Base-by-base conservation (phyloP, 2,888 invertebrate genomes). In the Epistrophe eligans region DNA sequence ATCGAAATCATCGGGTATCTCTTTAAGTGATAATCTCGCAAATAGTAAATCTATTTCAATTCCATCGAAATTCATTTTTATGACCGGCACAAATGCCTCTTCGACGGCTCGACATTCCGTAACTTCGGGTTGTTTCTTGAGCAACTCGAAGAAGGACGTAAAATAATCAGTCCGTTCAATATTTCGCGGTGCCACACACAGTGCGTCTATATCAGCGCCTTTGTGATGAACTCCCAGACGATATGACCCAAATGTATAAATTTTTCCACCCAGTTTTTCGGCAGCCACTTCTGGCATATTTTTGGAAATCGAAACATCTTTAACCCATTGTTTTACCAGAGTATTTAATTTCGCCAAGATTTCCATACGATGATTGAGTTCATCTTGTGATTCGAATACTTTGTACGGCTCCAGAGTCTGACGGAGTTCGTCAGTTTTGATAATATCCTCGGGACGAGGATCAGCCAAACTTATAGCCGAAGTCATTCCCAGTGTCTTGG, bases 181-280 rank as follows among this genome's bases (percentile, higher is more conserved):
- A 93, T 99, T 99, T 52, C 99, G 95, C 13, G 99, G 99, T 35
- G 98, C 99, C 28, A 99, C 99, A 93, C 99, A 99, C 35, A 99
- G 93, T 0, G 99, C 99, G 94, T 99, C 99, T 90, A 99, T 99
- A 94, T 99, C 99, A 87, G 99, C 99, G 45, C 99, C 99, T 93
- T 97, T 96, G 90, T 98, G 98, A 92, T 99, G 99, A 9, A 99
- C 99, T 90, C 99, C 97, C 89, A 97, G 95, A 89, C 98, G 94
- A 92, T 99, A 99, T 77, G 99, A 99, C 60, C 99, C 99, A 93
- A 99, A 99, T n/a, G 99, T 99, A 92, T 98, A 99, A 84, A 99
- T 98, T 94, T 99, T 99, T 5, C 99, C 99, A 28, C 99, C 99
- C 79, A 99, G 97, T 89, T 96, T 96, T 76, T 98, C 98, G 1